Base-by-base conservation (phyloP, 2,797 vertebrate genomes). In the Iguana delicatissima region DNA sequence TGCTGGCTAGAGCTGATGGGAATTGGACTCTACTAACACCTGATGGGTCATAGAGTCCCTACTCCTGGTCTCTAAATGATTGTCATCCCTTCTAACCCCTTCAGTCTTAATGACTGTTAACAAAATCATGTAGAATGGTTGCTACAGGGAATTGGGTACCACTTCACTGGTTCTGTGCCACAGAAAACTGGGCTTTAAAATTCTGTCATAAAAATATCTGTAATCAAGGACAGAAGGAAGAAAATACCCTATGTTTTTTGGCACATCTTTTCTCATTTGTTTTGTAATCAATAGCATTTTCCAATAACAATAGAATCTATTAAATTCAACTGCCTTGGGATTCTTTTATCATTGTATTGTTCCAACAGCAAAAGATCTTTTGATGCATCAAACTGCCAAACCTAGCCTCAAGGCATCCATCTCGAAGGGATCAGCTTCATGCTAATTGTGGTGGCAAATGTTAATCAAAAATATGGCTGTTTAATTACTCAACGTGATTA, bases 401-500 rank as follows among this genome's bases (percentile, higher is more conserved):
- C 88, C 90, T 93, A 91, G 89, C 94, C 90, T 87, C 91, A 57
- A 92, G 92, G 92, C 94, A 94, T 91, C 74, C 89, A 77, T 92
- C 91, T 95, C 0, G 0, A 94, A 95, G 93, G 92, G 89, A 85
- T 89, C 62, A 91, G 92, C 84, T 81, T 93, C 85, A 13, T 0
- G 1, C 85, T 96, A 96, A 96, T 95, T 94, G 92, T 87, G 80
- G 14, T 80, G 88, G 92, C 89, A 94, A 95, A 95, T 22, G 89
- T 94, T 96, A 96, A 95, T 95, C 92, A 93, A 95, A 88, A 95
- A 95, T 93, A 94, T 77, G 93, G 77, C 92, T 89, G 84, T 89
- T 96, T 96, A 96, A 96, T 96, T 95, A 92, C 92, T 94, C 80
- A 42, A 74, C 89, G 94, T 93, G 93, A 94, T 96, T 95, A 95